phyloP scores from a whole-genome alignment of 2,113 vertebrate species.

The Ptilonorhynchus violaceus region DNA sequence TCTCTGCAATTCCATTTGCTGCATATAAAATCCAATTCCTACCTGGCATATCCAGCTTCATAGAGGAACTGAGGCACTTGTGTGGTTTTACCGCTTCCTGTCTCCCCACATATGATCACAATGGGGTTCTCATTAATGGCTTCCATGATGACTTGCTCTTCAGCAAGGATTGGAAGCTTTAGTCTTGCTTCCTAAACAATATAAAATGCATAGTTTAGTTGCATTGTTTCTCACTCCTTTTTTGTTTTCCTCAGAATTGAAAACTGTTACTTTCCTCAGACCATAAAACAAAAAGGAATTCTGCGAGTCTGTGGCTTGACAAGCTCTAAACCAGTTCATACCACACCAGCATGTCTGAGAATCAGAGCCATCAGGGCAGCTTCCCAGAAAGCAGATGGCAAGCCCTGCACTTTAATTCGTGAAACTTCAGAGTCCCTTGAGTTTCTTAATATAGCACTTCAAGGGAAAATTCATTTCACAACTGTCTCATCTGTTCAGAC shows the following conservation, averaged over 20 bases:
- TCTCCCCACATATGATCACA: conserved; percentile 90
- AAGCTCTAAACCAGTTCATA: background rate
- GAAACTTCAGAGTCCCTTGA: background rate
- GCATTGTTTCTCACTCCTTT: background rate
- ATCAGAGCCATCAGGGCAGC: background rate
- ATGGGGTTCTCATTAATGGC: conserved; percentile 84
- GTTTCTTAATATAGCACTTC: background rate
- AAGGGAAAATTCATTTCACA: background rate
- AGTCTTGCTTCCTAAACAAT: conserved; percentile 83
- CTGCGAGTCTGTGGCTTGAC: fast-evolving
- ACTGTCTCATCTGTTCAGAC: background rate
- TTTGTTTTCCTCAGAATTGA: background rate
- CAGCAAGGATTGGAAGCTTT: conserved; percentile 88
- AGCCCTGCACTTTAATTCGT: background rate
- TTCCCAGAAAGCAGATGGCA: background rate
- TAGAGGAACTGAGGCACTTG: conserved; percentile 98
- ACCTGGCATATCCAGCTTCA: conserved; percentile 95
- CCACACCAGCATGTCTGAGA: background rate
- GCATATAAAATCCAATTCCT: background rate
- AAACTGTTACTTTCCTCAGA: background rate
- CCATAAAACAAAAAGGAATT: background rate
- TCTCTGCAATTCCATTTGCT: background rate
- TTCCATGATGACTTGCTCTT: conserved; percentile 96
- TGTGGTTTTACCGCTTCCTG: conserved; percentile 95
- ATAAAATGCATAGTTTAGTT: background rate